Base-by-base conservation (phyloP, 2,888 invertebrate species). In the Sipha maydis region DNA sequence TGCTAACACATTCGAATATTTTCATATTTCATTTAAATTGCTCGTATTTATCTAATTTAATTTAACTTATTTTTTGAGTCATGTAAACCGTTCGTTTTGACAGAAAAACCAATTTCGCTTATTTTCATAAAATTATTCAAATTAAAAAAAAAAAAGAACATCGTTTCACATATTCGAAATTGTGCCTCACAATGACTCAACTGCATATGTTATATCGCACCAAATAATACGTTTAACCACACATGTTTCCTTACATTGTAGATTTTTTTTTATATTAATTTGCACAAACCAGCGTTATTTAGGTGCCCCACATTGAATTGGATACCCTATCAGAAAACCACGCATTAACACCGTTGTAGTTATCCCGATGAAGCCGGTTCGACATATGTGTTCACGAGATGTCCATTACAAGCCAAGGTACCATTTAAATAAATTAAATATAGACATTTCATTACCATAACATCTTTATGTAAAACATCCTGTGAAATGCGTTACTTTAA, bases 381-480 rank as follows among this genome's bases (percentile, higher is more conserved):
- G 38, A 67, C 61, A 9, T 38, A 19, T 67, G 67, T 48, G 48
- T 14, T 1, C 41, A 8, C 7, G 38, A 61, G 9, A 80, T 67
- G 14, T 38, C 17, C 67, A 0, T 7, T 25, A 25, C 8, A 25
- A n/a, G 67, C 67, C 67, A 3, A 67, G 67, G 19, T 67, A 67
- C 4, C 21, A 41, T 80, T 41, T 41, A 28, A 80, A 67, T 80
- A 80, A 80, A 80, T 67, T 80, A 11, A 79, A 61, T 25, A 25
- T 38, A 25, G 25, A 41, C n/a, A 25, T 76, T 76, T 38, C 41
- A 41, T 41, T 41, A 41, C 25, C 75, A 25, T 76, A 76, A 41
- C 3, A 76, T 41, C 21, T 8, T 67, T 67, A n/a, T n/a, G 67
- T 67, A 8, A n/a, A 19, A 25, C 25, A 25, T 76, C 38, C 38